A percentile compares a stretch with the other conserved stretches of the same genome.
phyloP scores from a whole-genome alignment of 2,113 vertebrate genomes.

The Deroptyus accipitrinus region DNA sequence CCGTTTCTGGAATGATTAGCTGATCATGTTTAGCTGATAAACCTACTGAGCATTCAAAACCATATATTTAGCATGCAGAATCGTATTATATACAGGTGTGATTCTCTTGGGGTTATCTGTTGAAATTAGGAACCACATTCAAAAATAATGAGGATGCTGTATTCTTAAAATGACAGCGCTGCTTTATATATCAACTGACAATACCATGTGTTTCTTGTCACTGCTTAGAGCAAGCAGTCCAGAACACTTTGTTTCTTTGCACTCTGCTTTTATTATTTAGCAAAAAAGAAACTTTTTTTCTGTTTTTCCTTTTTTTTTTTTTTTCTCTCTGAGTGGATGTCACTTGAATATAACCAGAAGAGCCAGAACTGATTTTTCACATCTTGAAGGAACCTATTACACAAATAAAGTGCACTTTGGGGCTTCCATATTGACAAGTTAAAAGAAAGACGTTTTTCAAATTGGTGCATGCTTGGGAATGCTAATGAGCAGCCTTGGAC shows the following conservation, averaged over 20 bases:
- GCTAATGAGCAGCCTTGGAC: constrained; percentile 33
- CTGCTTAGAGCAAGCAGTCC: not conserved
- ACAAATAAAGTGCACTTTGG: constrained; percentile 37
- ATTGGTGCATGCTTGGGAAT: constrained; percentile 45
- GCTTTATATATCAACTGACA: not conserved
- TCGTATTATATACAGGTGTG: not conserved
- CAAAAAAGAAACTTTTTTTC: not conserved
- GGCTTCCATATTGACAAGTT: not conserved
- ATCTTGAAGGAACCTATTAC: constrained; percentile 37
- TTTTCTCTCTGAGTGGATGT: not conserved
- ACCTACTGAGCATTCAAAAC: not conserved
- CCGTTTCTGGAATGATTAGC: not conserved
- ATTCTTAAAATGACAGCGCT: not conserved
- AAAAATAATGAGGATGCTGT: not conserved
- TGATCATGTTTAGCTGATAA: not conserved
- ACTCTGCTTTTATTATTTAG: not conserved
- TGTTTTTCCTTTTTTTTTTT: not conserved
- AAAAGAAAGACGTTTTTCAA: constrained; percentile 38
- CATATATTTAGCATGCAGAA: not conserved
- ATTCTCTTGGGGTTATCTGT: not conserved
- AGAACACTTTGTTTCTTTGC: not conserved
- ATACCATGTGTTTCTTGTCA: not conserved
- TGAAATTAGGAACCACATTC: not conserved
- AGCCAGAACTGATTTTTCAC: constrained; percentile 22
- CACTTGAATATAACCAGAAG: constrained; percentile 7